Percentiles rank a stretch among this genome's conserved stretches.
phyloP scores from a whole-genome alignment of 2,113 vertebrate genomes.

The Todiramphus chloris region DNA sequence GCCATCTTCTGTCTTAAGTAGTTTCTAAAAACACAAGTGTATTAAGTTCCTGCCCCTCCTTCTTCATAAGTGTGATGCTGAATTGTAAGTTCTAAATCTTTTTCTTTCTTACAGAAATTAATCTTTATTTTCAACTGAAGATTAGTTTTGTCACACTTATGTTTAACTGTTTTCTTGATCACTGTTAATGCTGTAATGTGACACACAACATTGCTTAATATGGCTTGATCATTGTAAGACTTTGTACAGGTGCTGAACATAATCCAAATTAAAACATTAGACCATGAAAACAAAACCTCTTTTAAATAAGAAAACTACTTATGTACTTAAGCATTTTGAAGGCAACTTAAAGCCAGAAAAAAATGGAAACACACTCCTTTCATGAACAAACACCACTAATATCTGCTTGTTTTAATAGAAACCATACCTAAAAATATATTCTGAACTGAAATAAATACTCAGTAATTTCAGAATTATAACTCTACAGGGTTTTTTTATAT shows the following conservation, averaged over 20 bases:
- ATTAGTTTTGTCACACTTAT: neutral
- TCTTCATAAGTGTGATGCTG: neutral
- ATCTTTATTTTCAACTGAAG: neutral
- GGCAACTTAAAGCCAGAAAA: neutral
- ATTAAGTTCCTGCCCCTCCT: neutral
- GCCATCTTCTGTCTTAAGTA: neutral
- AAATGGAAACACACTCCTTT: neutral
- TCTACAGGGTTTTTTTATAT: neutral
- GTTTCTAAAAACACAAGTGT: neutral
- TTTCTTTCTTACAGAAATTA: neutral
- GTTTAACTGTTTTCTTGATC: neutral
- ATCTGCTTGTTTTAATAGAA: neutral
- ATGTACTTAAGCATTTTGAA: neutral
- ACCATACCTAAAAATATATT: neutral
- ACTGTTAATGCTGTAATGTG: neutral
- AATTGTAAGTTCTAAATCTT: neutral
- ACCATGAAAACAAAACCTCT: neutral
- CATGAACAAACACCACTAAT: neutral
- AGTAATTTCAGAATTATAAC: neutral
- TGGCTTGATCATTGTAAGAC: neutral
- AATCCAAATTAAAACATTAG: neutral
- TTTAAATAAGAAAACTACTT: neutral
- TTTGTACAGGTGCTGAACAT: neutral
- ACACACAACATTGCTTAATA: neutral
- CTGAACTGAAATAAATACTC: neutral